Conservation (phyloP, 2,113 vertebrate genomes). For the Panurus biarmicus region DNA sequence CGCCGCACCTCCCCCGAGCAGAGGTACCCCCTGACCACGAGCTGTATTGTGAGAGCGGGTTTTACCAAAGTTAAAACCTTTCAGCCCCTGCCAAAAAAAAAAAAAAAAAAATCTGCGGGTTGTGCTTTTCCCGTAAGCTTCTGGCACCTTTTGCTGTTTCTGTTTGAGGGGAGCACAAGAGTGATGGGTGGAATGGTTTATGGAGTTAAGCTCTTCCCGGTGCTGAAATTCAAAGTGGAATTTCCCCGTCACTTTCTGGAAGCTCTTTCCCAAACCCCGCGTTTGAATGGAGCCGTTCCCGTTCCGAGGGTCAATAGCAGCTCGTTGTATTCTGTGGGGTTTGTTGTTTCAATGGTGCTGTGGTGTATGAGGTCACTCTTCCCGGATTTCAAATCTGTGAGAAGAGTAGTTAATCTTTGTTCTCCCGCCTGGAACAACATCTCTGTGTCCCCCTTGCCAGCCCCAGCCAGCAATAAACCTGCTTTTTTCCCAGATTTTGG, state of each 20-base stretch:
- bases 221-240: background rate
- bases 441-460: background rate
- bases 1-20: background rate
- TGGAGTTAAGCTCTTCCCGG: background rate
- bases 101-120: fast-evolving
- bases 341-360: background rate
- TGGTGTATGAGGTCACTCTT: slow-evolving; percentile 5
- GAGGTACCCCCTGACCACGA: background rate
- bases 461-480: background rate
- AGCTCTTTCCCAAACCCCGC: background rate
- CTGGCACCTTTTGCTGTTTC: background rate
- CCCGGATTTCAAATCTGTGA: background rate
- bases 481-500: background rate
- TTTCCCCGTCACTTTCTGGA: background rate
- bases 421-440: background rate
- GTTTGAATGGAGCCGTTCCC: background rate
- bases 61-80: background rate
- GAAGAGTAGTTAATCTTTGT: background rate
- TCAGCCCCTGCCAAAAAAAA: background rate
- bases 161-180: background rate
- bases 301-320: background rate
- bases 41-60: background rate
- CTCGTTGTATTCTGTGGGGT: background rate
- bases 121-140: background rate
- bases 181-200: background rate